These are phyloP conservation scores for Syritta pipiens DNA, from an alignment of 2,888 invertebrate species.

Conservation along the genomic window DNA sequence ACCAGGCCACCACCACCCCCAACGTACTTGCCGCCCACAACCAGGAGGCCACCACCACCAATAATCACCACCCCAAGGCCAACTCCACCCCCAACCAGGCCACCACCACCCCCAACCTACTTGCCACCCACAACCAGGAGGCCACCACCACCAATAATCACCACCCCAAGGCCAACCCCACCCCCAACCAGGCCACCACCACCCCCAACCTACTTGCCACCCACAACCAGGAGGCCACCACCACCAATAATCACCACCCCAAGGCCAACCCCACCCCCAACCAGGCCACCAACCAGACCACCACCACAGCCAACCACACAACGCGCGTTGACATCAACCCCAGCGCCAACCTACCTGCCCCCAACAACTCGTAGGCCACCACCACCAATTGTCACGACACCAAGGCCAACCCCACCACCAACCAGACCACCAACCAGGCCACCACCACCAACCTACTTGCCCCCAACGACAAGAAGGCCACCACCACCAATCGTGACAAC, in stretches of 20 bases:
- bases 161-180: constrained; percentile 1
- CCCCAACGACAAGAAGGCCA: constrained; percentile 22
- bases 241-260: constrained; percentile 20
- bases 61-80: constrained; percentile 18
- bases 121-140: constrained; percentile 15
- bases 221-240: constrained; percentile 19
- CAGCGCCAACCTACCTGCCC: constrained; percentile 1
- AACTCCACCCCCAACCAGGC: background rate
- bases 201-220: constrained; percentile 18
- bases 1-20: constrained; percentile 40
- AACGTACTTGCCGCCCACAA: constrained; percentile 35
- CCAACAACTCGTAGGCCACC: constrained; percentile 32
- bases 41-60: constrained; percentile 11
- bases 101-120: constrained; percentile 7
- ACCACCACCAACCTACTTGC: constrained; percentile 31
- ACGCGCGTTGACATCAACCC: background rate
- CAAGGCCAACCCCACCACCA: constrained; percentile 56
- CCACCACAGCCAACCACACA: constrained; percentile 36
- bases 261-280: constrained; percentile 50
- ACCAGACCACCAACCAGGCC: constrained; percentile 34
- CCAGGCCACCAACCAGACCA: too few species aligned
- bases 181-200: constrained; percentile 16
- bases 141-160: constrained; percentile 22
- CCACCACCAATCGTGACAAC: constrained; percentile 30
- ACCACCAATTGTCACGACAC: constrained; percentile 60